phyloP scores from a whole-genome alignment of 1,140 invertebrate species.

The Drosophila athabasca region DNA sequence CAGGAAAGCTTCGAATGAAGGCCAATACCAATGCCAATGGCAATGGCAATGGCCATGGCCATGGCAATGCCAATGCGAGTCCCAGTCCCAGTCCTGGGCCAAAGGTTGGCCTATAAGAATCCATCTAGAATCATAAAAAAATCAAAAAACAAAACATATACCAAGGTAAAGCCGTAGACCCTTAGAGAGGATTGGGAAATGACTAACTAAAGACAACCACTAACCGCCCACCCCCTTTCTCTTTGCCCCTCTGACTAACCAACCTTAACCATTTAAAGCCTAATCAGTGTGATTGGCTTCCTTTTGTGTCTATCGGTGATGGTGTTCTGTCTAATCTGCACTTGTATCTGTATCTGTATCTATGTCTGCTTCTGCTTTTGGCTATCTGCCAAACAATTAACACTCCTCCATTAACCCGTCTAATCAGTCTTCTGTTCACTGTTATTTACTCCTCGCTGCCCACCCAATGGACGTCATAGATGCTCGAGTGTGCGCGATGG shows the following conservation, averaged over 20 bases:
- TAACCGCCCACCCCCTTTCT: no score
- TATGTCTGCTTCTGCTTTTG: neutral
- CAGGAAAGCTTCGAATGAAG: slow-evolving; percentile 61
- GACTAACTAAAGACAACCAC: slow-evolving; percentile 4
- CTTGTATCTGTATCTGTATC: slow-evolving; percentile 4
- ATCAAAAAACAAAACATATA: neutral
- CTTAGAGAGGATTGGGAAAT: neutral
- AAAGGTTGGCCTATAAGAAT: neutral
- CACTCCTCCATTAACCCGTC: slow-evolving; percentile 25
- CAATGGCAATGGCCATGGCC: no score
- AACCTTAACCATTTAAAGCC: neutral
- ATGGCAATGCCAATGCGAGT: neutral
- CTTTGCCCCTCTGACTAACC: neutral
- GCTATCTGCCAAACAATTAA: slow-evolving; percentile 3
- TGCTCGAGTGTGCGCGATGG: slow-evolving; percentile 71
- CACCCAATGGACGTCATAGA: slow-evolving; percentile 58
- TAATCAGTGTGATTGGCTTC: neutral
- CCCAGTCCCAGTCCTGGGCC: neutral
- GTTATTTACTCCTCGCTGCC: slow-evolving; percentile 45
- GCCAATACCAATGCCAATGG: neutral
- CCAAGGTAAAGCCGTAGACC: slow-evolving; percentile 24
- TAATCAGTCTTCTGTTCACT: slow-evolving; percentile 50
- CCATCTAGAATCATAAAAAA: slow-evolving; percentile 18
- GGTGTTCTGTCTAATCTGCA: slow-evolving; percentile 8
- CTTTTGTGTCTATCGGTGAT: slow-evolving; percentile 5